Conservation (phyloP, 2,888 invertebrate genomes). For the Stenodera caucasica region DNA sequence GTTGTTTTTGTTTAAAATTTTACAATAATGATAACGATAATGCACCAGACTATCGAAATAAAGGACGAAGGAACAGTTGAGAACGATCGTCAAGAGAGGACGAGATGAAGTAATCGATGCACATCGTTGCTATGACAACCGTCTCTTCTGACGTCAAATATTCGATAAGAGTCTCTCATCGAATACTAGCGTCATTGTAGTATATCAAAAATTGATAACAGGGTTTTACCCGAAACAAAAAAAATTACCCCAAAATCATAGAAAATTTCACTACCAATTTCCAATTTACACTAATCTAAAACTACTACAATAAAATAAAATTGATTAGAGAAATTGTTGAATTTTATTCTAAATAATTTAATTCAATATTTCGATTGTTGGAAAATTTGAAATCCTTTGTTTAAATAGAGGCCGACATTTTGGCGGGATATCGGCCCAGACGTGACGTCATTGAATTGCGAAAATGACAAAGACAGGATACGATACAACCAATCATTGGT, state of each 20-base stretch:
- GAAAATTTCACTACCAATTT: no score
- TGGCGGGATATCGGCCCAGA: constrained; percentile 32
- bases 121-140: constrained; percentile 40
- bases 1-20: background rate
- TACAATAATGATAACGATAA: background rate
- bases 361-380: background rate
- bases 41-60: background rate
- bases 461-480: constrained; percentile 26
- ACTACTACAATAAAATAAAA: no score
- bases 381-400: background rate
- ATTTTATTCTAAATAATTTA: background rate
- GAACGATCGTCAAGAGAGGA: constrained; percentile 12
- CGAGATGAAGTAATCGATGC: constrained; percentile 32
- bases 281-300: no score
- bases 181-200: no score
- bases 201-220: no score
- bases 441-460: constrained; percentile 32
- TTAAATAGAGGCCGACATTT: constrained; percentile 14
- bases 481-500: constrained; percentile 23
- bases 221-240: no score
- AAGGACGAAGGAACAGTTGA: background rate
- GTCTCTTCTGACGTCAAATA: constrained; percentile 46
- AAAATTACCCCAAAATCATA: no score
- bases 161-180: constrained; percentile 23
- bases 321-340: background rate